Conservation (phyloP, 2,113 vertebrate genomes). For the Silurus asotus region DNA sequence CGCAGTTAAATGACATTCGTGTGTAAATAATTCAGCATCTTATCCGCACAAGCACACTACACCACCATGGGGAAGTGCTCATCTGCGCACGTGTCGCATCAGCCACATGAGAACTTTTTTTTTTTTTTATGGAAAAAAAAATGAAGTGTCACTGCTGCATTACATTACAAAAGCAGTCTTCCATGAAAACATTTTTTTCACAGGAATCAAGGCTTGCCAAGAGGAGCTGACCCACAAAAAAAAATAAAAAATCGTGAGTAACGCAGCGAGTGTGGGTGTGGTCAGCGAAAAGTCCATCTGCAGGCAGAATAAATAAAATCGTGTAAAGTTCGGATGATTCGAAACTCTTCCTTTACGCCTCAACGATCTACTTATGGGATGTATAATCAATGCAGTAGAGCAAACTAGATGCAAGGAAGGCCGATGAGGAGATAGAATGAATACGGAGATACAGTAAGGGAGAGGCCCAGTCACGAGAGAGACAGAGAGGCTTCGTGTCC, state of each 20-base stretch:
- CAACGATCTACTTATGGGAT: not conserved
- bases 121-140: not conserved
- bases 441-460: not conserved
- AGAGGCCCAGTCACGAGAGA: constrained; percentile 18
- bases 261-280: constrained; percentile 50
- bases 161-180: constrained; percentile 22
- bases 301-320: constrained; percentile 53
- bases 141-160: not conserved
- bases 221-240: constrained; percentile 36
- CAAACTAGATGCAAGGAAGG: not conserved
- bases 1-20: not conserved
- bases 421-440: not conserved
- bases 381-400: not conserved
- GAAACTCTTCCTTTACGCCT: not conserved
- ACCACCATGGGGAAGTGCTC: not conserved
- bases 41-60: not conserved
- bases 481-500: not conserved
- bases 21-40: constrained; percentile 20
- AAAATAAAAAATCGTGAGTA: constrained; percentile 35
- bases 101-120: not conserved
- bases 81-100: not conserved
- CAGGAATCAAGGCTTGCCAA: constrained; percentile 22
- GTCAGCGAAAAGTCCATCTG: constrained; percentile 48
- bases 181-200: not conserved
- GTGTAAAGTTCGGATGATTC: constrained; percentile 26